Evolutionary conservation across 2,888 invertebrate genomes (phyloP), one percentile per base, ranked within the genome.

Genomic region (Labia minor): DNA sequence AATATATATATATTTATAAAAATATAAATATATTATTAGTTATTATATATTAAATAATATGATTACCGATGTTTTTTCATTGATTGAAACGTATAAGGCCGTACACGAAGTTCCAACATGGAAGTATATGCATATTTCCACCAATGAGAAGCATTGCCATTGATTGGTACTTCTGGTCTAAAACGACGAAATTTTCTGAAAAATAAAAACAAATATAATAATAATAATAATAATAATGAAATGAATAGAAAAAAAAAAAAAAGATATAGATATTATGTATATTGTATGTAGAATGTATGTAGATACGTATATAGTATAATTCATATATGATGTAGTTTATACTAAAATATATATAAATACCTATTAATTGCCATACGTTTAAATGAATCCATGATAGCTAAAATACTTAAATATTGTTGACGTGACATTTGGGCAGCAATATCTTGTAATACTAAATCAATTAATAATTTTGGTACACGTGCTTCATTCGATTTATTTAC

Each of bases 81-180:
- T 63, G 85, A 81, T 1, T 81, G 78, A 90, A 90, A 92, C 0
- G 88, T 86, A 76, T 86, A 89, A 0, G 90, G 89, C 19, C 84
- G 79, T 1, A 91, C 82, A 26, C 86, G 80, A 72, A 90, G 87
- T 72, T 89, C 87, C 1, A 90, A 73, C 0, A 89, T 82, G 2
- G 86, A 85, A 69, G 83, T 83, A 75, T 82, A 87, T 0, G 88
- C 88, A 75, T 91, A 91, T 49, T 79, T 81, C 91, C 91, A 91
- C 89, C 90, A 91, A 49, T 81, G 81, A 71, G 80, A 81, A 0
- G 81, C 79, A 73, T 87, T 83, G 67, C 84, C 83, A 21, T 78
- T 75, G 1, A 86, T 77, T 0, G 81, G 81, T 0, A 81, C 79
- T 0, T 81, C 80, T 0, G 88, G 87, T 70, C 83, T 83, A 67